phyloP scores from a whole-genome alignment of 2,797 vertebrate genomes.

The Calcarius lapponicus region DNA sequence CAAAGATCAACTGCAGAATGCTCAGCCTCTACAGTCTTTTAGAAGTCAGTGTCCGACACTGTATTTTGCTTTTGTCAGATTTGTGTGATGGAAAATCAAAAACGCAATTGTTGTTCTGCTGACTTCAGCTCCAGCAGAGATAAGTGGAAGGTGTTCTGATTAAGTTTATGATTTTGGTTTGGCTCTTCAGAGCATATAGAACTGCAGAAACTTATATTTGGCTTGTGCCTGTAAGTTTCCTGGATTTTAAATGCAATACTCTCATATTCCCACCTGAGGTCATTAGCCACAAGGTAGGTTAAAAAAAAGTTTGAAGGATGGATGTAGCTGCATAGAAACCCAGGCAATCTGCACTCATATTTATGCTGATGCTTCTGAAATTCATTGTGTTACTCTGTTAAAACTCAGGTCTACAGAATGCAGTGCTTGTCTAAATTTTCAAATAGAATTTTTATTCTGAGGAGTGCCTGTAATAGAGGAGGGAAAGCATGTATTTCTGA shows the following conservation, averaged over 20 bases:
- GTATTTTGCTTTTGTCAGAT: constrained; percentile 1
- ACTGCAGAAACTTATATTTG: constrained; percentile 25
- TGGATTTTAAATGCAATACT: constrained; percentile 53
- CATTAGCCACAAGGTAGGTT: constrained; percentile 77
- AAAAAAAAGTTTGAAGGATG: constrained; percentile 70
- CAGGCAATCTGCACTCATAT: constrained; percentile 67
- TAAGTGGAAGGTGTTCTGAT: neutral
- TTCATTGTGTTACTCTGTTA: constrained; percentile 61
- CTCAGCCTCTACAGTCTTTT: neutral
- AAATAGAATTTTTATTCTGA: constrained; percentile 35
- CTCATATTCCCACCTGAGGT: constrained; percentile 78
- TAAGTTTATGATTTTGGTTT: constrained; percentile 19
- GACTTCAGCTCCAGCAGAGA: neutral
- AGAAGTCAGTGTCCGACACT: neutral
- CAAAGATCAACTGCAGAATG: neutral
- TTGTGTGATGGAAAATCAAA: constrained; percentile 1
- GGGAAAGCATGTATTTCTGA: neutral
- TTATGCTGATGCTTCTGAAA: constrained; percentile 77
- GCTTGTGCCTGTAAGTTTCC: constrained; percentile 41
- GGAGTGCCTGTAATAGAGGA: neutral
- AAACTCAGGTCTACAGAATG: constrained; percentile 53
- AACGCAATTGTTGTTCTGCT: constrained; percentile 1
- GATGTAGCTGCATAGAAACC: constrained; percentile 63
- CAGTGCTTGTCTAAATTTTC: constrained; percentile 57
- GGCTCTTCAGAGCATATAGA: neutral